phyloP scores from a whole-genome alignment of 2,888 invertebrate species.

The Lithophane socia region DNA sequence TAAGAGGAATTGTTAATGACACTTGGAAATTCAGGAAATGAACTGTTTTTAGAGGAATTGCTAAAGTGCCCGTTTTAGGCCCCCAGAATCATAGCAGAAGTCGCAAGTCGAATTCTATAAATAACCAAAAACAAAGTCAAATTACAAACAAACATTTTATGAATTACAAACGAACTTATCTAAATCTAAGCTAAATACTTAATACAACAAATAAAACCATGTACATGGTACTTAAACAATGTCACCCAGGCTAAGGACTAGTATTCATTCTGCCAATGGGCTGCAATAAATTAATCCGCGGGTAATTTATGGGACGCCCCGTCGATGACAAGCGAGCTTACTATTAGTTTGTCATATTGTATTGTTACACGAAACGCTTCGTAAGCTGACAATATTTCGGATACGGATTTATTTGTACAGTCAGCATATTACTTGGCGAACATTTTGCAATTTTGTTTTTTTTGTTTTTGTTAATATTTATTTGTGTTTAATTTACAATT shows the following conservation, averaged over 20 bases:
- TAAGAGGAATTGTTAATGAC: no score
- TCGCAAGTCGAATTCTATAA: neutral
- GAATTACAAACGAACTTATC: neutral
- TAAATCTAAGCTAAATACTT: neutral
- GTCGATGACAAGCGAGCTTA: conserved; percentile 45
- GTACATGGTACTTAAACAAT: conserved; percentile 23
- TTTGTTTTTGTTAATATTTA: no score
- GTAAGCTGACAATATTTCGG: conserved; percentile 55
- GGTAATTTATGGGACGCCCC: conserved; percentile 54
- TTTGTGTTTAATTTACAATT: no score
- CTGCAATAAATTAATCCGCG: conserved; percentile 62
- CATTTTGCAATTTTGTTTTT: neutral
- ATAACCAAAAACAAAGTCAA: neutral
- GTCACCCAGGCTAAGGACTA: conserved; percentile 37
- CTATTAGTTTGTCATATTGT: conserved; percentile 54
- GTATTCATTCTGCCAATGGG: conserved; percentile 56
- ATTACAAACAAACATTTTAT: neutral
- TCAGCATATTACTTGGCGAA: neutral
- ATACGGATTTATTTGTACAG: conserved; percentile 38
- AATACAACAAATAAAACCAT: neutral
- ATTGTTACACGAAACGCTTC: conserved; percentile 52
- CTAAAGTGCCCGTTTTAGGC: no score
- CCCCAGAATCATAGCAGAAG: neutral
- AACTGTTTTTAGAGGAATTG: no score
- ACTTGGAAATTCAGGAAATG: no score